Conservation (phyloP, 2,113 vertebrate genomes). For the Carassius gibelio region DNA sequence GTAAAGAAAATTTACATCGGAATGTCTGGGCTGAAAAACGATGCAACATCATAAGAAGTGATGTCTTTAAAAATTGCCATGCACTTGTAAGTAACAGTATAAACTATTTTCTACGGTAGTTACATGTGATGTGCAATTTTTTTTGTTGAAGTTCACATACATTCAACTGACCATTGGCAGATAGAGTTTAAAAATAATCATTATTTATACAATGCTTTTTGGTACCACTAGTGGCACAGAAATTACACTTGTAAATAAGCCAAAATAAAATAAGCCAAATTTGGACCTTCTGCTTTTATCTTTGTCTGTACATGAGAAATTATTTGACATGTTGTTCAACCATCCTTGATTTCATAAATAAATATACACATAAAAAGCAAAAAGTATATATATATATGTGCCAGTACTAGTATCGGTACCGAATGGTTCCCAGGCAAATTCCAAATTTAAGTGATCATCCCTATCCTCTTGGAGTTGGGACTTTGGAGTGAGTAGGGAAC, state of each 20-base stretch:
- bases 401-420: no score
- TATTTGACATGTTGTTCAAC: neutral
- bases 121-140: neutral
- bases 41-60: slow-evolving; percentile 79
- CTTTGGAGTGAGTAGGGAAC: no score
- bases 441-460: no score
- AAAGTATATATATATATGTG: no score
- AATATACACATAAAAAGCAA: no score
- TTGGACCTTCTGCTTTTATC: neutral
- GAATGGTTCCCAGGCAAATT: no score
- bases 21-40: slow-evolving; percentile 81
- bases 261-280: neutral
- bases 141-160: neutral
- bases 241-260: neutral
- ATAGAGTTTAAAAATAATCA: neutral
- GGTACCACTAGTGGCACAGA: neutral
- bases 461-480: no score
- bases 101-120: neutral
- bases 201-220: neutral
- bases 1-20: slow-evolving; percentile 74
- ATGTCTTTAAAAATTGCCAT: slow-evolving; percentile 76
- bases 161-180: neutral
- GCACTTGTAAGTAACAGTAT: slow-evolving; percentile 70
- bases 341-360: neutral
- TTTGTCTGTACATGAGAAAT: neutral